Conservation (phyloP, 2,113 vertebrate genomes). For the Oceanodroma tethys region DNA sequence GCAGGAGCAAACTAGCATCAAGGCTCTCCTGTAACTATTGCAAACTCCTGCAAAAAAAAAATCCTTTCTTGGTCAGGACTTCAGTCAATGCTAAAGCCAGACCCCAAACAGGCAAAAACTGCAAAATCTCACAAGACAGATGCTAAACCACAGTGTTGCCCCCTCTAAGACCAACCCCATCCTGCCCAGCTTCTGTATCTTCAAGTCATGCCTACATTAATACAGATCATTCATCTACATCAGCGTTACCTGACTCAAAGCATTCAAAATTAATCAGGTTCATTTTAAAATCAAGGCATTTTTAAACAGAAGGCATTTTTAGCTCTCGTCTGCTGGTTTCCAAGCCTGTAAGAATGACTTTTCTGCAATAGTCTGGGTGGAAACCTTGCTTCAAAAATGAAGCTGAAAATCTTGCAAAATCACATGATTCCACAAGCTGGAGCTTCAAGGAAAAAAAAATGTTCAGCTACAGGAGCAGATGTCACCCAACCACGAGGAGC, state of each 20-base stretch:
- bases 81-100: background rate
- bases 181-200: background rate
- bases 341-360: conserved; percentile 19
- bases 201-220: background rate
- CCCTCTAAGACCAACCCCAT: background rate
- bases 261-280: conserved; percentile 52
- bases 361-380: conserved; percentile 34
- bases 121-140: background rate
- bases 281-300: conserved; percentile 20
- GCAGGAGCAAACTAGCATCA: background rate
- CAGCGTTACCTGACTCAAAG: conserved; percentile 4
- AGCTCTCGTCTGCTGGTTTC: conserved; percentile 16
- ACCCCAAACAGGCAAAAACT: background rate
- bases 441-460: background rate
- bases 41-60: background rate
- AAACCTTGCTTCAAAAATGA: conserved; percentile 31
- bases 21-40: background rate
- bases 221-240: background rate
- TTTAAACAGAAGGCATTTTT: conserved; percentile 35
- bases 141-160: background rate
- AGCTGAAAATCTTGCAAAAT: conserved; percentile 40
- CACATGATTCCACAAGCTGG: conserved; percentile 51
- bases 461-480: conserved; percentile 36
- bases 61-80: background rate
- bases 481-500: conserved; percentile 43